Base-by-base conservation (phyloP, 2,888 invertebrate genomes). In the Uropetala carovei region DNA sequence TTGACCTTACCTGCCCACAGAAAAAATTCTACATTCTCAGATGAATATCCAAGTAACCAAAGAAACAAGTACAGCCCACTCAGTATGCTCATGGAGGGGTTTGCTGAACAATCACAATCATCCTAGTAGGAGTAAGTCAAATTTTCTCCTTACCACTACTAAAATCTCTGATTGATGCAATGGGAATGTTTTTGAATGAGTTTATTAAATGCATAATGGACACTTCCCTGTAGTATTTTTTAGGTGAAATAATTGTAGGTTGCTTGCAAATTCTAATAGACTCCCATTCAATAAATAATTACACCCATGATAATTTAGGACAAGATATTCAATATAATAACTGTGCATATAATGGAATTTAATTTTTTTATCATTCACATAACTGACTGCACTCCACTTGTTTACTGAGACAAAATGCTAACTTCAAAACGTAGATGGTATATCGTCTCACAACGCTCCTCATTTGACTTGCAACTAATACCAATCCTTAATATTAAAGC, bases 391-490 rank as follows among this genome's bases (percentile, higher is more conserved):
- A 89, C 64, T 89, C 43, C 60, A 89, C 89, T 89, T 58, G 75
- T 75, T 75, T 64, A 83, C 83, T 11, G 64, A 89, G 89, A 89
- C 64, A 89, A 64, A 59, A 43, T 30, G 64, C 64, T 27, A 89
- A 27, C 64, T 89, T 68, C 43, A 30, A 68, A 89, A 89, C 64
- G 89, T 64, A 43, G 60, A 64, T 64, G 60, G 68, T 18, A 68
- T 89, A 89, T 68, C 89, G 64, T 89, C 89, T 89, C 89, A 89
- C 64, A 89, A 56, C 64, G 89, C 89, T 89, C 89, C 89, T 68
- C 89, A 43, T 43, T 89, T 30, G 60, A 89, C 89, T 64, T 14
- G 30, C 4, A 82, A 30, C 13, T 83, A 16, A 64, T 89, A 86
- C 85, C 8, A 10, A 30, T 11, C 60, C 43, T 89, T 13, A 89